Evolutionary conservation across 2,888 invertebrate genomes (phyloP), one percentile per base, ranked within the genome.

Genomic region (Hemithea aestivaria): DNA sequence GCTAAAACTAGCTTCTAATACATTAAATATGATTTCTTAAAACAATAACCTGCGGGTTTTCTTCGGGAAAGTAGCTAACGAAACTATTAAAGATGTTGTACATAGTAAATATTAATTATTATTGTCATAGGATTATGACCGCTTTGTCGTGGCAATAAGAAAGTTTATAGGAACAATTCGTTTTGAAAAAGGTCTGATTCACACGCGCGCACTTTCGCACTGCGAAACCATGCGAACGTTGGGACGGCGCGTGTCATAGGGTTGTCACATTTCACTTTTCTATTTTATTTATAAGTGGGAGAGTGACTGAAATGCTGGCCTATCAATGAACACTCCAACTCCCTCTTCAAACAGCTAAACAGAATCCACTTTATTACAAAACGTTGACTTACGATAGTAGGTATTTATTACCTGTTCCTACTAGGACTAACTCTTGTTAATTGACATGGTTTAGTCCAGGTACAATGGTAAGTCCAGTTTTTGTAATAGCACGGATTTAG

Each of bases 51-150:
- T 51, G 45, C 10, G 43, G 50, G 43, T 61, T 68, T 41, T 60
- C 69, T 57, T 60, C 64, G 51, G 76, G 77, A 67, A 78, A 76
- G 71, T 78, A 72, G 63, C 60, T 66, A 57, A 76, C 66, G 54
- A 76, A 66, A 46, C 66, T 55, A 44, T 64, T 67, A 60, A 74
- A 74, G 69, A 79, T 74, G 66, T 73, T 73, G 62, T 75, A 68
- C 80, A 84, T 80, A 48, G 65, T 62, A 33, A 37, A 25, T 36
- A 4, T 39, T 35, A 33, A n/a, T n/a, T n/a, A 16, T 2, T 4
- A 16, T 16, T 33, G 20, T 52, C 33, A 51, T 44, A 31, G 45
- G 33, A 62, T 56, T 47, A 42, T 53, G 20, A 35, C 47, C 56
- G 40, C 35, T 60, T 56, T 37, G 46, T 8, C 27, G 2, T 10